These are phyloP conservation scores for Gasterosteus nipponicus DNA, from an alignment of 2,113 vertebrate genomes.

Conservation along the genomic window DNA sequence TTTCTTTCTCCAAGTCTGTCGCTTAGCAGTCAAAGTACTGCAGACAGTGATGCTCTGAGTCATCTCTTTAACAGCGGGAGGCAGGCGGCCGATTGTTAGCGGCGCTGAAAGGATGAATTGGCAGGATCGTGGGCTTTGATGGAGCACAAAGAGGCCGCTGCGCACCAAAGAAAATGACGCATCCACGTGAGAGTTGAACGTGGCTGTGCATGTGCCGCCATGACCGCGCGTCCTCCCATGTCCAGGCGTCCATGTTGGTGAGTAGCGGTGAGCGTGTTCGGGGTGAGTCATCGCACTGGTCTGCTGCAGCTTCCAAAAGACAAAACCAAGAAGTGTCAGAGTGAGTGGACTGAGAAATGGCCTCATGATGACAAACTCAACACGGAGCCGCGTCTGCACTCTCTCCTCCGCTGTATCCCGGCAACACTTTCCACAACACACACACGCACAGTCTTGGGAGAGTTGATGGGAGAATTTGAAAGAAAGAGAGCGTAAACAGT, in stretches of 20 bases:
- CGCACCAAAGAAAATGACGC: constrained; percentile 10
- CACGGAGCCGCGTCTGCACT: constrained; percentile 54
- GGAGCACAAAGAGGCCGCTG: constrained; percentile 35
- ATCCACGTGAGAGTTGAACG: constrained; percentile 30
- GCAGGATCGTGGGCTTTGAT: constrained; percentile 56
- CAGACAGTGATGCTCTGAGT: constrained; percentile 55
- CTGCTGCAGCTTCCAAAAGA: constrained; percentile 24
- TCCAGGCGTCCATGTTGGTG: constrained; percentile 41
- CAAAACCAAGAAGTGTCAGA: constrained; percentile 4
- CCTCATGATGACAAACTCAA: constrained; percentile 38
- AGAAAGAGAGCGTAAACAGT: constrained; percentile 39
- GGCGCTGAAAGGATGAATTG: constrained; percentile 37
- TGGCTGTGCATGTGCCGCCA: constrained; percentile 49
- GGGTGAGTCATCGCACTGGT: constrained; percentile 35
- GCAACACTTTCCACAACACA: constrained; percentile 72
- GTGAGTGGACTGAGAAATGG: constrained; percentile 19
- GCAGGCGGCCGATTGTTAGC: constrained; percentile 22
- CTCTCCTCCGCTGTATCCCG: constrained; percentile 61
- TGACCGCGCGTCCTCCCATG: not conserved
- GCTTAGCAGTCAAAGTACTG: constrained; percentile 18
- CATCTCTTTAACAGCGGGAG: constrained; percentile 59
- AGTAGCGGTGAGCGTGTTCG: not conserved
- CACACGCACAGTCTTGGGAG: constrained; percentile 3
- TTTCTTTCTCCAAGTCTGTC: constrained; percentile 8
- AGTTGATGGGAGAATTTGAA: constrained; percentile 23